phyloP scores from a whole-genome alignment of 2,888 invertebrate species.

The Camponotus fellah region DNA sequence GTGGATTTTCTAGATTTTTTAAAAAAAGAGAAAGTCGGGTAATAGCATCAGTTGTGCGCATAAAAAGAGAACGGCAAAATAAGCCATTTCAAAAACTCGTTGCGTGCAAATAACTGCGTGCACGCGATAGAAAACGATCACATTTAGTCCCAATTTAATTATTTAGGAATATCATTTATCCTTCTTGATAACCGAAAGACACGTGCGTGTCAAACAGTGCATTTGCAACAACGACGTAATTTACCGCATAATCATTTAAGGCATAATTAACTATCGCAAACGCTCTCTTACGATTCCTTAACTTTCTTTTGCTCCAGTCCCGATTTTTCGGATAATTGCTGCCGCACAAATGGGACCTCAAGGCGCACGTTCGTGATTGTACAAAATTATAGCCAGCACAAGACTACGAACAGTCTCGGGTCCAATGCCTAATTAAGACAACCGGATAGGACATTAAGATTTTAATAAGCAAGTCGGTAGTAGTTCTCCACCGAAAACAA shows the following conservation, averaged over 20 bases:
- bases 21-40: neutral
- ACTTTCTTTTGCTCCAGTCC: neutral
- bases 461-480: conserved; percentile 66
- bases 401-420: conserved; percentile 32
- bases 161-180: conserved; percentile 33
- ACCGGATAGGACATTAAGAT: conserved; percentile 49
- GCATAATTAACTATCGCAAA: conserved; percentile 31
- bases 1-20: conserved; percentile 16
- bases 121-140: conserved; percentile 32
- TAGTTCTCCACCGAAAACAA: conserved; percentile 70
- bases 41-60: neutral
- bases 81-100: neutral
- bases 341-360: conserved; percentile 22
- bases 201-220: neutral
- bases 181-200: conserved; percentile 8
- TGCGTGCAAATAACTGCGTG: conserved; percentile 41
- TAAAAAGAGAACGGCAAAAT: neutral
- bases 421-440: conserved; percentile 73
- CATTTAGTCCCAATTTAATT: conserved; percentile 37
- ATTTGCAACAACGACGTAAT: conserved; percentile 17
- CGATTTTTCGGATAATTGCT: neutral
- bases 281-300: conserved; percentile 4
- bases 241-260: conserved; percentile 15
- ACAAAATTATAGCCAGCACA: conserved; percentile 45
- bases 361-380: conserved; percentile 15